A percentile compares a stretch with the other conserved stretches of the same genome.
These are phyloP conservation scores for Trematocara macrostoma DNA, from an alignment of 2,113 vertebrate genomes.

Conservation along the genomic window DNA sequence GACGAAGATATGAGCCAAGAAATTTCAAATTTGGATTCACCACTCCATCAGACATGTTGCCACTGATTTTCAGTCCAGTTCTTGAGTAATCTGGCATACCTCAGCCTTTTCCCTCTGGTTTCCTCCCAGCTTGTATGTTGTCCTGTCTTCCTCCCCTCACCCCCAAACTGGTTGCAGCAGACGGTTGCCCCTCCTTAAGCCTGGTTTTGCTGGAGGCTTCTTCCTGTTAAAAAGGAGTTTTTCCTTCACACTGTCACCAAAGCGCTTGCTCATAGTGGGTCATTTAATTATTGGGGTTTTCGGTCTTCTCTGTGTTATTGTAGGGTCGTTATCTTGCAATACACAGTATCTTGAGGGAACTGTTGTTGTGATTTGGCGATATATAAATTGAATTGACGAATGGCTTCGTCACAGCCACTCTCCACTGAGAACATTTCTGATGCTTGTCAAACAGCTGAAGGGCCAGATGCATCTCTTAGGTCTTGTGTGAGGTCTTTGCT, in stretches of 20 bases:
- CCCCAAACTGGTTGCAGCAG: background rate
- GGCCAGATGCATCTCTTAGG: background rate
- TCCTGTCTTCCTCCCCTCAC: fast-evolving
- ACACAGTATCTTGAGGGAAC: background rate
- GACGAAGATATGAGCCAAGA: background rate
- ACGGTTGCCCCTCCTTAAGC: fast-evolving
- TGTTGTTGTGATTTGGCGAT: background rate
- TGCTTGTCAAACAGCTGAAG: background rate
- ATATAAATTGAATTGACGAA: background rate
- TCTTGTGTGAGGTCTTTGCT: background rate
- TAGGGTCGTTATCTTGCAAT: background rate
- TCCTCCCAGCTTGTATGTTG: too few species aligned
- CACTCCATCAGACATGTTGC: background rate
- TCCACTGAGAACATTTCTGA: background rate
- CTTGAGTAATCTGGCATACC: background rate
- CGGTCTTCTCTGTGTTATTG: background rate
- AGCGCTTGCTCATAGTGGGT: background rate
- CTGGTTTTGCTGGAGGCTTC: background rate
- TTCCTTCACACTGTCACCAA: background rate
- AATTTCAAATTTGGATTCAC: background rate
- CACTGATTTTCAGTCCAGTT: background rate
- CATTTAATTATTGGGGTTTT: background rate
- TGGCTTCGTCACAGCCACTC: fast-evolving
- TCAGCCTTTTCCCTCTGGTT: too few species aligned
- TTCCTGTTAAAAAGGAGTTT: background rate